A percentile compares a stretch with the other conserved stretches of the same genome.
Evolutionary conservation across 2,113 vertebrate species (phyloP).

Genomic region (Etheostoma spectabile): DNA sequence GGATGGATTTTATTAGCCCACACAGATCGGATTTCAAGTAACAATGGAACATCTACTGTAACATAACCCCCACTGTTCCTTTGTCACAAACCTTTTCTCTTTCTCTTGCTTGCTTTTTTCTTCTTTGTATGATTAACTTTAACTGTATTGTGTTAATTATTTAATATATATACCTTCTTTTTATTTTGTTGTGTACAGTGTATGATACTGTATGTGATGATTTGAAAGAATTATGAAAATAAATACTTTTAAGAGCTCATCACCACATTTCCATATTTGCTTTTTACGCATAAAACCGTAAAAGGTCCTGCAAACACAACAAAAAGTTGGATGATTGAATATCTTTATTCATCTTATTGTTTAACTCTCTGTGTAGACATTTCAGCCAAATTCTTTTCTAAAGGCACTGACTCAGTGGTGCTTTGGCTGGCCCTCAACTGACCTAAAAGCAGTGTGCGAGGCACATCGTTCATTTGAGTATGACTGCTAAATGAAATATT

Average conservation of each 20-base stretch:
- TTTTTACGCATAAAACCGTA: neutral
- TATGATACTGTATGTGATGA: no score
- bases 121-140: no score
- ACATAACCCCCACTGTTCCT: no score
- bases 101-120: no score
- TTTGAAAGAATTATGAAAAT: no score
- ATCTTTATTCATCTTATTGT: neutral
- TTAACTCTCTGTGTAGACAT: slow-evolving; percentile 8
- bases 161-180: no score
- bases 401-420: slow-evolving; percentile 9
- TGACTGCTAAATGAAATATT: neutral
- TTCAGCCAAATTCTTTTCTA: neutral
- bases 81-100: no score
- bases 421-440: slow-evolving; percentile 1
- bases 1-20: no score
- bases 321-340: neutral
- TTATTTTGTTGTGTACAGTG: no score
- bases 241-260: slow-evolving; percentile 13
- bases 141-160: no score
- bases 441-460: neutral
- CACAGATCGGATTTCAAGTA: no score
- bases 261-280: slow-evolving; percentile 19
- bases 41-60: no score
- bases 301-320: slow-evolving; percentile 9
- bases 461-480: neutral